These are phyloP conservation scores for Falco punctatus DNA, from an alignment of 2,113 vertebrate species.

Conservation along the genomic window DNA sequence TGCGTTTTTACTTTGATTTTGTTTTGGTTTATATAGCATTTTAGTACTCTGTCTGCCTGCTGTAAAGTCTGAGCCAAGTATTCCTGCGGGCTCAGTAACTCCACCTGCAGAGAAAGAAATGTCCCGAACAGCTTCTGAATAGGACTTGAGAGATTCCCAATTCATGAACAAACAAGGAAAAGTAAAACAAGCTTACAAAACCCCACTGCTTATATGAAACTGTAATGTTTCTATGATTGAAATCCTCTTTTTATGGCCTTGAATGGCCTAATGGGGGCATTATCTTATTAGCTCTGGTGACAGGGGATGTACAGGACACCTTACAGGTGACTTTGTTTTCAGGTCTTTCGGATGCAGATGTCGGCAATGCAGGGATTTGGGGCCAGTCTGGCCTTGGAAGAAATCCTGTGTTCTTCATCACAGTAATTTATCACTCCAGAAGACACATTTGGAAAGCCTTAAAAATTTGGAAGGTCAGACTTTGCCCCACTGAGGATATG, in stretches of 20 bases:
- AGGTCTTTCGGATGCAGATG: neutral
- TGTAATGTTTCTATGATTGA: neutral
- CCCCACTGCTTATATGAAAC: neutral
- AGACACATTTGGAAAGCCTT: neutral
- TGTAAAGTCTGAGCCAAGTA: neutral
- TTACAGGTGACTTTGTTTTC: neutral
- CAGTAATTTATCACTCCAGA: neutral
- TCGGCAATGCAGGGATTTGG: neutral
- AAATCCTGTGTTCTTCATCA: neutral
- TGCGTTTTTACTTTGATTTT: neutral
- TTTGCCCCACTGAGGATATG: neutral
- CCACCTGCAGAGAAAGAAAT: neutral
- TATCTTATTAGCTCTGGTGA: neutral
- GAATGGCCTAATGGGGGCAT: neutral
- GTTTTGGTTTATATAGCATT: neutral
- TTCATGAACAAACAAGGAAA: neutral
- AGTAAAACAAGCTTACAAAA: neutral
- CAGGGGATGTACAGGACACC: neutral
- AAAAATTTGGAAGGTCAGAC: neutral
- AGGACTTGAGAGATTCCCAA: neutral
- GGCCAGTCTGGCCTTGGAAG: neutral
- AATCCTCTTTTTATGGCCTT: neutral
- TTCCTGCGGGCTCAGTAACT: neutral
- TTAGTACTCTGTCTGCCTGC: neutral
- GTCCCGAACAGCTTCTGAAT: neutral